Conservation (phyloP, 1,140 invertebrate genomes). For the Brachionus plicatilis region DNA sequence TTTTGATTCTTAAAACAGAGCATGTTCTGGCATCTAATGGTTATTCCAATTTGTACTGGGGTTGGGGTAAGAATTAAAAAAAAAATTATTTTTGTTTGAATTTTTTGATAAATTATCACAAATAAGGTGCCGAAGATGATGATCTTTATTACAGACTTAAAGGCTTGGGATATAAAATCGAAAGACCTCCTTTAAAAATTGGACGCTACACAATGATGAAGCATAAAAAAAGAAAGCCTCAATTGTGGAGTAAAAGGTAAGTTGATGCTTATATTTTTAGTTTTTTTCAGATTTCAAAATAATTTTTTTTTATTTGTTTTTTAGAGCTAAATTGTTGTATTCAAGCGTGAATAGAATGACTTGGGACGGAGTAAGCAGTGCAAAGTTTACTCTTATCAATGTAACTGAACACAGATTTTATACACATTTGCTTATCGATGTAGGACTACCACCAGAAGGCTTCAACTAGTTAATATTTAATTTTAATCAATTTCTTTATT, state of each 20-base stretch:
- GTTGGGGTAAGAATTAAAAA: conserved; percentile 22
- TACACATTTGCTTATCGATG: conserved; percentile 58
- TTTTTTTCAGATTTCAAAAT: background rate
- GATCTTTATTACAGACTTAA: conserved; percentile 49
- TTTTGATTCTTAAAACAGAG: conserved; percentile 58
- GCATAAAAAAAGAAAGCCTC: conserved; percentile 51
- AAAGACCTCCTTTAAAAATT: conserved; percentile 46
- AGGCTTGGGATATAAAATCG: conserved; percentile 50
- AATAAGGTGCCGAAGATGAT: conserved; percentile 34
- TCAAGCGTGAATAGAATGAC: conserved; percentile 56
- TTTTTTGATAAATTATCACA: background rate
- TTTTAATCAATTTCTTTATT: background rate
- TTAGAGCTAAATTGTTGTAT: conserved; percentile 53
- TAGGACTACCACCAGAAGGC: conserved; percentile 53
- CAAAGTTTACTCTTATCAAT: conserved; percentile 54
- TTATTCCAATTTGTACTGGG: conserved; percentile 38
- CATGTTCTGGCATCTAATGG: conserved; percentile 30
- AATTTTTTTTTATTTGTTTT: background rate
- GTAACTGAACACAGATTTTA: conserved; percentile 50
- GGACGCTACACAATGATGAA: conserved; percentile 54
- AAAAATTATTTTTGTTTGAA: background rate
- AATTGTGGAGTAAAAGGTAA: conserved; percentile 53
- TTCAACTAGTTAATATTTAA: conserved; percentile 42
- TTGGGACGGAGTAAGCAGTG: conserved; percentile 59
- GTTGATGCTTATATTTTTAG: conserved; percentile 24